These are phyloP conservation scores for Emberiza fucata DNA, from an alignment of 2,113 vertebrate genomes.

Conservation along the genomic window DNA sequence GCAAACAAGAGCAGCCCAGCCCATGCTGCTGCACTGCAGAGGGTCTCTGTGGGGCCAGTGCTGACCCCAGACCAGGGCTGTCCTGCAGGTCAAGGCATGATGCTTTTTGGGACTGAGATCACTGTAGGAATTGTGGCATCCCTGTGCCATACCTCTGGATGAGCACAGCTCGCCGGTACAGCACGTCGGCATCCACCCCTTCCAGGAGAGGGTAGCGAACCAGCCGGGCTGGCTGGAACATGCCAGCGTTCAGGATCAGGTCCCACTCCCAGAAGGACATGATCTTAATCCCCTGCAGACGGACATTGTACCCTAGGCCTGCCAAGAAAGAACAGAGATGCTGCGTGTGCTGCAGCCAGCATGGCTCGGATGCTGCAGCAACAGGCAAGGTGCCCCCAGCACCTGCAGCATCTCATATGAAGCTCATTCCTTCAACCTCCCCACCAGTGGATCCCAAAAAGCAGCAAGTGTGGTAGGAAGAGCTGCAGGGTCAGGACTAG, in stretches of 20 bases:
- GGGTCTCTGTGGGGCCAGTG: not conserved
- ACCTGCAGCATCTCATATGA: not conserved
- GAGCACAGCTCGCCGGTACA: slow-evolving; percentile 87
- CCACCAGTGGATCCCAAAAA: not conserved
- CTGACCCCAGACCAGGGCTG: not conserved
- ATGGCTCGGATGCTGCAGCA: fast-evolving
- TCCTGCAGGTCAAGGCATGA: not conserved
- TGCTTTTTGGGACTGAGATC: not conserved
- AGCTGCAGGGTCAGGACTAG: not conserved
- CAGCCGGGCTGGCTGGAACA: slow-evolving; percentile 84
- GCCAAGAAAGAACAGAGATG: not conserved
- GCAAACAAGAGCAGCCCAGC: not conserved
- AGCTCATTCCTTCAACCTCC: not conserved
- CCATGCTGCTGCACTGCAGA: fast-evolving
- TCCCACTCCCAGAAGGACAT: slow-evolving; percentile 89
- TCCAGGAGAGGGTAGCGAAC: slow-evolving; percentile 94
- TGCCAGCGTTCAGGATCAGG: slow-evolving; percentile 83
- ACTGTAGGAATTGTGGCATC: fast-evolving
- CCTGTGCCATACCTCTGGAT: slow-evolving; percentile 81
- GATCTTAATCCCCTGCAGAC: slow-evolving; percentile 91
- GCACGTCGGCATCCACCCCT: slow-evolving; percentile 77
- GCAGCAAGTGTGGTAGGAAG: not conserved
- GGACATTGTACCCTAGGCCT: slow-evolving; percentile 92
- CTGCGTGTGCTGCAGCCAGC: fast-evolving
- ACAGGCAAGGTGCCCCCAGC: not conserved